These are phyloP conservation scores for Melanchra persicariae DNA, from an alignment of 2,888 invertebrate species.

Conservation along the genomic window DNA sequence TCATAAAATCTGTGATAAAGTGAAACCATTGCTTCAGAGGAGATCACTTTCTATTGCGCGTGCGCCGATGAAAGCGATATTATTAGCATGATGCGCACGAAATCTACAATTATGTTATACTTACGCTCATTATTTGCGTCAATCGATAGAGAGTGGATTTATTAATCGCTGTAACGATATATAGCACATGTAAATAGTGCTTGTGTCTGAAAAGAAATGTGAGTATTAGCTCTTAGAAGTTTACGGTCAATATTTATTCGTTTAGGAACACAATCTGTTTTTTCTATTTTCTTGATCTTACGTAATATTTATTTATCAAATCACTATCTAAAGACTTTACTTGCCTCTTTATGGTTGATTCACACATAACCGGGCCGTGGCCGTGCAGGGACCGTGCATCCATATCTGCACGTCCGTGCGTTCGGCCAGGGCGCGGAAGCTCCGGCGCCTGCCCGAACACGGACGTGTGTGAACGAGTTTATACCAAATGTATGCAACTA, in stretches of 20 bases:
- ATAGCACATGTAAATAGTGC: slow-evolving; percentile 16
- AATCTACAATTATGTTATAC: slow-evolving; percentile 64
- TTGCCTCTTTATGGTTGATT: too few species aligned
- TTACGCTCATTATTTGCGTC: slow-evolving; percentile 52
- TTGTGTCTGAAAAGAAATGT: background rate
- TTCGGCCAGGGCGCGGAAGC: too few species aligned
- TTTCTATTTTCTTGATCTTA: background rate
- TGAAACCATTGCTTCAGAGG: slow-evolving; percentile 66
- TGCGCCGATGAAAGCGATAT: slow-evolving; percentile 72
- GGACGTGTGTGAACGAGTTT: too few species aligned
- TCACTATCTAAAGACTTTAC: too few species aligned
- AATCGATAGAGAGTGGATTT: slow-evolving; percentile 56
- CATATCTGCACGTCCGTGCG: too few species aligned
- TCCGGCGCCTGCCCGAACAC: too few species aligned
- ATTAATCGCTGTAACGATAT: slow-evolving; percentile 23
- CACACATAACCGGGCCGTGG: too few species aligned
- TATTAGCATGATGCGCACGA: slow-evolving; percentile 72
- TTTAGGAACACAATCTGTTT: background rate
- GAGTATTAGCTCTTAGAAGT: background rate
- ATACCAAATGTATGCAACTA: too few species aligned
- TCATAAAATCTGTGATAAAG: slow-evolving; percentile 59
- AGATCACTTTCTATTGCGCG: slow-evolving; percentile 74
- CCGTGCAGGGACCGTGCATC: too few species aligned
- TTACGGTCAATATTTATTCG: background rate
- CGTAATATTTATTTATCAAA: too few species aligned